Evolutionary conservation across 2,888 invertebrate genomes (phyloP).

Genomic region (Automeris io): DNA sequence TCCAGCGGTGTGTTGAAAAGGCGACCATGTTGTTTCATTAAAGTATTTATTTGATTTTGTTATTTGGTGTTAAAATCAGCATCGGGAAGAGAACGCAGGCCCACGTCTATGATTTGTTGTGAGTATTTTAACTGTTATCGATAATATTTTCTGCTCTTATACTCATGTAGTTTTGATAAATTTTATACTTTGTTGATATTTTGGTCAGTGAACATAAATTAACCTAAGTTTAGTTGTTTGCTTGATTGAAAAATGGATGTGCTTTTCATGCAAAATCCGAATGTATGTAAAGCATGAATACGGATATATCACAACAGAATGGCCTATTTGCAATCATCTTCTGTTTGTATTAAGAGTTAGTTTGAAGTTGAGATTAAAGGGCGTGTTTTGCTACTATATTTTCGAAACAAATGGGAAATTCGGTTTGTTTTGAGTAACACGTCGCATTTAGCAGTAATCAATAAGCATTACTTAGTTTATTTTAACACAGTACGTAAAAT

Average conservation of each 20-base stretch:
- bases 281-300: constrained; percentile 34
- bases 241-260: constrained; percentile 34
- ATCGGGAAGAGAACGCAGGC: constrained; percentile 67
- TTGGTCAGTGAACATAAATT: constrained; percentile 27
- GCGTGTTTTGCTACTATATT: constrained; percentile 7
- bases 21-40: constrained; percentile 57
- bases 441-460: constrained; percentile 7
- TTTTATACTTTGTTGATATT: constrained; percentile 27
- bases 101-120: constrained; percentile 77
- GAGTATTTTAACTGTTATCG: constrained; percentile 62
- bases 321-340: neutral
- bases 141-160: constrained; percentile 35
- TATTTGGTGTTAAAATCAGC: constrained; percentile 69
- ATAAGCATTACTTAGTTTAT: constrained; percentile 7
- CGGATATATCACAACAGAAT: constrained; percentile 15
- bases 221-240: constrained; percentile 49
- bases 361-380: neutral
- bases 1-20: constrained; percentile 46
- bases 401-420: constrained; percentile 4
- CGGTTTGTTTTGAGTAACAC: constrained; percentile 9
- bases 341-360: neutral
- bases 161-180: constrained; percentile 24
- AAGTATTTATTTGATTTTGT: constrained; percentile 44
- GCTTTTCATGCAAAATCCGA: constrained; percentile 24
- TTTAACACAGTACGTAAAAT: neutral